Evolutionary conservation across 2,797 vertebrate genomes (phyloP).

Genomic region (Catamblyrhynchus diadema): DNA sequence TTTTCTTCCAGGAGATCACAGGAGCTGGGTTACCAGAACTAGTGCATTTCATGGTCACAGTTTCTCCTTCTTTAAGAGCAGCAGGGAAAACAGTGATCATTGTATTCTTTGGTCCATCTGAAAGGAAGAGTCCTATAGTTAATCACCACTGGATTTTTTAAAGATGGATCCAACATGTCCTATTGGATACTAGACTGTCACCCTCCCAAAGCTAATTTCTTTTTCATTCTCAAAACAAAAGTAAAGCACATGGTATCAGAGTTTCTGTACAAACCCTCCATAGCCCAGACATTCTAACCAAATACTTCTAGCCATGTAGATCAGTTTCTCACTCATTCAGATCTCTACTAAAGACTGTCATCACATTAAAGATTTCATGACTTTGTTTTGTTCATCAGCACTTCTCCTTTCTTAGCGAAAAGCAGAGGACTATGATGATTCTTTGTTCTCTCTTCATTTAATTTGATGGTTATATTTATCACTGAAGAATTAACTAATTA

Average conservation of each 20-base stretch:
- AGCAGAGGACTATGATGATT: neutral
- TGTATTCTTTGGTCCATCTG: constrained; percentile 70
- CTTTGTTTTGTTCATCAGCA: neutral
- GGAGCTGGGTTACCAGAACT: constrained; percentile 78
- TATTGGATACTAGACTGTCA: neutral
- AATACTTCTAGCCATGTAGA: neutral
- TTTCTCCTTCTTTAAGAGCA: constrained; percentile 78
- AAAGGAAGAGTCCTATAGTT: constrained; percentile 10
- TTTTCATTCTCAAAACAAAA: neutral
- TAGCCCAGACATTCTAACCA: neutral
- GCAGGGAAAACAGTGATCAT: constrained; percentile 54
- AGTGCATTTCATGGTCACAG: constrained; percentile 76
- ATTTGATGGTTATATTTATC: neutral
- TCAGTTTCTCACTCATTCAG: neutral
- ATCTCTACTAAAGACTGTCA: neutral
- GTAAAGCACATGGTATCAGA: neutral
- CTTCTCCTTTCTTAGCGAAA: neutral
- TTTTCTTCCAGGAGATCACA: constrained; percentile 75
- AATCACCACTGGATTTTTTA: neutral
- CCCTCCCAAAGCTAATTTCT: neutral
- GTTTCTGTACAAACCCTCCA: neutral
- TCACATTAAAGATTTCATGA: neutral
- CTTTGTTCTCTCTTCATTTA: neutral
- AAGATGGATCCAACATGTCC: neutral
- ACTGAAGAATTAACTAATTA: neutral